Conservation (phyloP, 2,113 vertebrate genomes). For the Zosterops borbonicus region DNA sequence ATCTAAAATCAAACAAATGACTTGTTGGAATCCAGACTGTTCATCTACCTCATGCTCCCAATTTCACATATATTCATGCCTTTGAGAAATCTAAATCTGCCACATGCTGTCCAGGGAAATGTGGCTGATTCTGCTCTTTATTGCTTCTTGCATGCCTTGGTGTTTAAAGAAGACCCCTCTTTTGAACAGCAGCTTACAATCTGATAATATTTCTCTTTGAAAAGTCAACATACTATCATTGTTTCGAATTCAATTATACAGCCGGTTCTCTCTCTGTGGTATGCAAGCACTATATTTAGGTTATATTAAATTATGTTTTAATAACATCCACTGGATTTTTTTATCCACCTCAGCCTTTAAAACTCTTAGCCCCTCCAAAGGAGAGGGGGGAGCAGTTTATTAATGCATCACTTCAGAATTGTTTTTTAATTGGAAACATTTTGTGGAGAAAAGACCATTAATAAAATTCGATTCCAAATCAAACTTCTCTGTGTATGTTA, state of each 20-base stretch:
- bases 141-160: conserved; percentile 35
- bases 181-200: conserved; percentile 63
- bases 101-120: conserved; percentile 7
- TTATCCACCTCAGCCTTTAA: conserved; percentile 67
- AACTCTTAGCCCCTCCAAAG: conserved; percentile 65
- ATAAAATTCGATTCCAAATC: conserved; percentile 80
- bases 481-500: conserved; percentile 79
- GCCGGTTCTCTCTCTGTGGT: conserved; percentile 38
- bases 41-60: neutral
- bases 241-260: conserved; percentile 63
- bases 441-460: conserved; percentile 77
- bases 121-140: conserved; percentile 36
- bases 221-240: conserved; percentile 68
- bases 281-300: conserved; percentile 63
- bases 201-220: conserved; percentile 69
- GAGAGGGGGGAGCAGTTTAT: conserved; percentile 68
- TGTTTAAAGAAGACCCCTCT: conserved; percentile 50
- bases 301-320: conserved; percentile 76
- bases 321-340: conserved; percentile 66
- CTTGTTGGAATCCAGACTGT: neutral
- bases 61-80: neutral
- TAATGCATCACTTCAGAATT: conserved; percentile 75
- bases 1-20: neutral
- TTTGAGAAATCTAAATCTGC: conserved; percentile 36
- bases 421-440: conserved; percentile 86